Conservation (phyloP, 30 jellyfish, hydroid and myxozoan genomes). For the Cassiopea andromeda region DNA sequence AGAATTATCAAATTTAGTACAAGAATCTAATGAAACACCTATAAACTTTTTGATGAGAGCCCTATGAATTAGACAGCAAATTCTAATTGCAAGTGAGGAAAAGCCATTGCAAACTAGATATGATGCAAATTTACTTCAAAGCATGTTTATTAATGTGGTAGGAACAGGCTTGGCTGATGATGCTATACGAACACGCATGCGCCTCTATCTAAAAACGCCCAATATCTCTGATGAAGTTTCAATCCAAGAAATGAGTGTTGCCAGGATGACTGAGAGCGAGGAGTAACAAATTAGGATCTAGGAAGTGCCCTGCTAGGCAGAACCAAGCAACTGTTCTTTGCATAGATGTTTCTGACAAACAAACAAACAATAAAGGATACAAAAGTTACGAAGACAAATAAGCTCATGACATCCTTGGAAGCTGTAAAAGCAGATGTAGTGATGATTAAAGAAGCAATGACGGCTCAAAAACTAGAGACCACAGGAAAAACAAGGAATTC, state of each 20-base stretch:
- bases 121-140: constrained; percentile 37
- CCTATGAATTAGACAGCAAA: constrained; percentile 25
- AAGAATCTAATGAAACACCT: constrained; percentile 47
- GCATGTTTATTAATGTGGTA: constrained; percentile 37
- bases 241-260: constrained; percentile 32
- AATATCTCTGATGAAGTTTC: constrained; percentile 37
- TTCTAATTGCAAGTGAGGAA: constrained; percentile 40
- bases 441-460: constrained; percentile 29
- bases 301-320: constrained; percentile 4
- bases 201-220: constrained; percentile 30
- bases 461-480: constrained; percentile 25
- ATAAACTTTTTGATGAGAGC: constrained; percentile 26
- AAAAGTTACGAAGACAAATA: constrained; percentile 10
- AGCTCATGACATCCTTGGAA: constrained; percentile 25
- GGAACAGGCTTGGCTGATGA: constrained; percentile 49
- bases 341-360: constrained; percentile 16
- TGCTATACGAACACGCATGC: constrained; percentile 52
- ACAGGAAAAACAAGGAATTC: constrained; percentile 7
- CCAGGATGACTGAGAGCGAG: constrained; percentile 44
- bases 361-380: constrained; percentile 23
- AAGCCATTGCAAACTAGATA: constrained; percentile 6
- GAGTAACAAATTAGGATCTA: constrained; percentile 18
- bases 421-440: constrained; percentile 40
- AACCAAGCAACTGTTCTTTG: constrained; percentile 14
- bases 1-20: constrained; percentile 39